Base-by-base conservation (phyloP, 2,888 invertebrate species). In the Dryobotodes eremita region DNA sequence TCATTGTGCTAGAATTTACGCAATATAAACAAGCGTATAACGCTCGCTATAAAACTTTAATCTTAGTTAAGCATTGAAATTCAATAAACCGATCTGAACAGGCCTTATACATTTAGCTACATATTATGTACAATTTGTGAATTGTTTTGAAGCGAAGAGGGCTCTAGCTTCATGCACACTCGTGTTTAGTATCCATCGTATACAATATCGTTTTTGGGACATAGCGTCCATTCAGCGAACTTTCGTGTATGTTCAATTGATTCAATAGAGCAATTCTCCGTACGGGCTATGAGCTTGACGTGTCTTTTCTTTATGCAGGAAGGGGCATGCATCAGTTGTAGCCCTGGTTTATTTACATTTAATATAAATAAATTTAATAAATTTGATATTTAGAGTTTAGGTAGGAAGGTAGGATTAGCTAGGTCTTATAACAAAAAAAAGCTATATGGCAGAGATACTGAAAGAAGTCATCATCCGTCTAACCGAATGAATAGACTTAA, bases 171-270 rank as follows among this genome's bases (percentile, higher is more conserved):
- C 50, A 74, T 77, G 64, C 23, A 80, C 42, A 31, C 65, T 75
- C n/a, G 55, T 46, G 1, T 70, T 64, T 82, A 42, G 72, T 75
- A 74, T 62, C 77, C 74, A 48, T 26, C 13, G 50, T 66, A 31
- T 61, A 59, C 57, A 75, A 55, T 64, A 78, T 78, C 15, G 70
- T 71, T 85, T n/a, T 75, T 59, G 50, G 70, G 62, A 75, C 75
- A 84, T 77, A 76, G 71, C 62, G 75, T 80, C 82, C 87, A 88
- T 91, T 91, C 88, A 90, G 68, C 83, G 77, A 86, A 83, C 73
- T 68, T 79, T 75, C 79, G 70, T 82, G 74, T 80, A 77, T 68
- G 61, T 62, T 80, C 55, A 61, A 76, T 78, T 72, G 87, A 78
- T 80, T 71, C 42, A 76, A 72, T 80, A 65, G 46, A 75, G 66